phyloP scores from a whole-genome alignment of 2,113 vertebrate genomes.

The Scolopax mira region DNA sequence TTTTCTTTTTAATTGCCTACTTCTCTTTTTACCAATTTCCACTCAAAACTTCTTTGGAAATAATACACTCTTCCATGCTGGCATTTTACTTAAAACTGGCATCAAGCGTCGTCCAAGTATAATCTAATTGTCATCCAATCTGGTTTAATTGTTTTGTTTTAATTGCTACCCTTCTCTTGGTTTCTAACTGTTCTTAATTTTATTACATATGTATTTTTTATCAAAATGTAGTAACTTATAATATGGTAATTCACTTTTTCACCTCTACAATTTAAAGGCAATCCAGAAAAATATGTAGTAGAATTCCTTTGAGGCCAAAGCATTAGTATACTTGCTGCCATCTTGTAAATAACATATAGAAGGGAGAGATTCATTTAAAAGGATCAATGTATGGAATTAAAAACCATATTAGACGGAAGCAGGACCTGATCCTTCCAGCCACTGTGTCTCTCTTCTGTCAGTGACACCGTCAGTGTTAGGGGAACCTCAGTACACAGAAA shows the following conservation, averaged over 20 bases:
- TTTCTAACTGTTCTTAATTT: background rate
- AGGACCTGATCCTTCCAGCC: background rate
- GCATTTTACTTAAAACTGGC: background rate
- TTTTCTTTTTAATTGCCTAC: background rate
- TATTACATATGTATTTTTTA: background rate
- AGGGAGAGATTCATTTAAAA: background rate
- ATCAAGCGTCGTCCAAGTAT: background rate
- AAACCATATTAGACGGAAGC: slow-evolving; percentile 6
- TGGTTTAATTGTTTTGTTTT: background rate
- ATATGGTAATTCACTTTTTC: background rate
- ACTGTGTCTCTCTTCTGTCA: background rate
- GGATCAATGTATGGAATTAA: background rate
- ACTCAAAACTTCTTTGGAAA: background rate
- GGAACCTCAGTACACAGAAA: background rate
- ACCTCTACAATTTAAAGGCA: background rate
- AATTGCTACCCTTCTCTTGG: background rate
- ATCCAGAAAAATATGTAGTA: background rate
- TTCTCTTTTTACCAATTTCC: background rate
- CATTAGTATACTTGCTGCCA: background rate
- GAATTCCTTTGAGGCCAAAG: background rate
- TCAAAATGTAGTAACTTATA: background rate
- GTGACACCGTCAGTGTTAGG: background rate
- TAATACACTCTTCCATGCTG: background rate
- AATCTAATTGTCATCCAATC: background rate
- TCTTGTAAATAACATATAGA: background rate